Base-by-base conservation (phyloP, 1,140 invertebrate species). In the Eulimnadia texana region DNA sequence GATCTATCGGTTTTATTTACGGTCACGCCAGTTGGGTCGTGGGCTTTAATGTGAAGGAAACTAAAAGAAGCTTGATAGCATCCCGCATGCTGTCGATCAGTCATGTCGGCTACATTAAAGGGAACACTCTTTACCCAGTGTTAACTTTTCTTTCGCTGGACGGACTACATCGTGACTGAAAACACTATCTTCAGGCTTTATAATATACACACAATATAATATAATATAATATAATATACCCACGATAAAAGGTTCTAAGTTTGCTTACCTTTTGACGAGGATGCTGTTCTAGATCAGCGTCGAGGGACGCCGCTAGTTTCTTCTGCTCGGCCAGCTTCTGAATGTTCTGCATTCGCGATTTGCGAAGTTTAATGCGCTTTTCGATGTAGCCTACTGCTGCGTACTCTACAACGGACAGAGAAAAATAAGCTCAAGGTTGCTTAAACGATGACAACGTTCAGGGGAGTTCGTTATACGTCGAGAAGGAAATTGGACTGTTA, bases 311-410 rank as follows among this genome's bases (percentile, higher is more conserved):
- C 25, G 66, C 67, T 51, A 67, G 67, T 74, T 90, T 90, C 76
- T 90, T 90, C 73, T 92, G 86, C 67, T 90, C 86, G 64, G 86
- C 86, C 73, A 93, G 85, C 76, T 93, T 93, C 72, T 91, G 87
- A 64, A 89, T 83, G 58, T 85, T 84, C 70, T 86, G 78, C 72
- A 88, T 88, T 66, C 89, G 80, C 76, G 90, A 90, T 77, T 92
- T 93, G 68, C 90, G 79, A 90, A 93, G 93, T 74, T 92, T 88
- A 73, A 94, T 93, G 73, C 90, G 79, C 78, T 93, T 94, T 63
- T 90, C 90, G 85, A 93, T 90, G 75, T 94, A 93, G 66, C 91
- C 91, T 63, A 94, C 91, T 57, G 89, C 90, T 61, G 90, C 91
- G 72, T 93, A 93, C 78, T 93, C 91, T 92, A 80, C 47, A 76